Percentiles rank a stretch among this genome's conserved stretches.
These are phyloP conservation scores for Megastigmus dorsalis DNA, from an alignment of 2,888 invertebrate species.

Conservation along the genomic window DNA sequence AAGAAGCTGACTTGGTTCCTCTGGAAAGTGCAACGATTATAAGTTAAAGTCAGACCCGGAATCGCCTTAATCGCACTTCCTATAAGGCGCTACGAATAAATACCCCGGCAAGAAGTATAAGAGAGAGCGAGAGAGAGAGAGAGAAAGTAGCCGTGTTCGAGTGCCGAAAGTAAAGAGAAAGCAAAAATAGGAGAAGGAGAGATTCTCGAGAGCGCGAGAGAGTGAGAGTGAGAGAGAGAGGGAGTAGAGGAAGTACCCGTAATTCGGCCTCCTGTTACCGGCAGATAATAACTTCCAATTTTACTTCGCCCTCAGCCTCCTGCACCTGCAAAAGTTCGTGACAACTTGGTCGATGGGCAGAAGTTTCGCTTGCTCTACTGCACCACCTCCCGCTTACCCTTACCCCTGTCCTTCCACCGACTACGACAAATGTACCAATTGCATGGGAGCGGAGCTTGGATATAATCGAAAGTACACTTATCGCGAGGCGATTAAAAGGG, in stretches of 20 bases:
- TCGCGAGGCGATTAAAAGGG: slow-evolving; percentile 29
- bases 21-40: slow-evolving; percentile 40
- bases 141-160: too few relatives aligned
- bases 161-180: too few relatives aligned
- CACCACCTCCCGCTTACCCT: background rate
- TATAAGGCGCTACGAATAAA: slow-evolving; percentile 33
- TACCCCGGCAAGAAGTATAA: slow-evolving; percentile 38
- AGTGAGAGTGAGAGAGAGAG: background rate
- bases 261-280: slow-evolving; percentile 55
- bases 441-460: slow-evolving; percentile 1
- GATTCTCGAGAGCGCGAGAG: slow-evolving; percentile 7
- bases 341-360: slow-evolving; percentile 48
- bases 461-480: slow-evolving; percentile 30
- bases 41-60: slow-evolving; percentile 37
- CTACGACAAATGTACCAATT: slow-evolving; percentile 42
- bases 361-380: slow-evolving; percentile 30
- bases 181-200: too few relatives aligned
- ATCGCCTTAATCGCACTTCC: slow-evolving; percentile 39
- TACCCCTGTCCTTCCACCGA: slow-evolving; percentile 26
- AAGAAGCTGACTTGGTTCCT: slow-evolving; percentile 37
- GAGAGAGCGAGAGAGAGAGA: slow-evolving; percentile 8
- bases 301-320: slow-evolving; percentile 36
- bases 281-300: slow-evolving; percentile 58
- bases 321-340: slow-evolving; percentile 41
- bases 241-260: slow-evolving; percentile 24